phyloP scores from a whole-genome alignment of 2,888 invertebrate species.

The Amiota mariae region DNA sequence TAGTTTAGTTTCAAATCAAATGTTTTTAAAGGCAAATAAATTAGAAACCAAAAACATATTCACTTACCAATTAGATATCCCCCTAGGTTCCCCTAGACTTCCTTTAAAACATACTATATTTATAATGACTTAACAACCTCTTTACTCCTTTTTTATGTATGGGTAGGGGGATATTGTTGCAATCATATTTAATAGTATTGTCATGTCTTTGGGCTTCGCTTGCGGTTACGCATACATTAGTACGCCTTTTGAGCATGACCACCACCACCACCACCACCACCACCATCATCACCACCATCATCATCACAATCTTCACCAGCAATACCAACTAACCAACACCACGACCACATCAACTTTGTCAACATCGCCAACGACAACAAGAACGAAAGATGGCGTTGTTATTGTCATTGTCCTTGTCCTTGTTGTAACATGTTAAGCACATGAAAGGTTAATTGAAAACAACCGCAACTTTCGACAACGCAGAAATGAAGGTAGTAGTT shows the following conservation, averaged over 20 bases:
- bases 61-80: constrained; percentile 18
- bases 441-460: constrained; percentile 65
- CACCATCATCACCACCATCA: not conserved
- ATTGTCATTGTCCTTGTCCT: constrained; percentile 61
- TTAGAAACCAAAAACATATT: constrained; percentile 20
- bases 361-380: too few species aligned
- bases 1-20: not conserved
- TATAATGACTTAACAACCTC: too few species aligned
- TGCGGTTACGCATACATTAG: constrained; percentile 64
- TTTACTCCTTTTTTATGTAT: too few species aligned
- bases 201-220: constrained; percentile 59
- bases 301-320: too few species aligned
- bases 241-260: constrained; percentile 29
- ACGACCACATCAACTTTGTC: too few species aligned
- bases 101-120: not conserved
- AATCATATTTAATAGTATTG: constrained; percentile 65
- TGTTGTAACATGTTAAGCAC: constrained; percentile 66
- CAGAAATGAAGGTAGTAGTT: constrained; percentile 49
- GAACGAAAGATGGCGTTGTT: constrained; percentile 23
- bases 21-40: constrained; percentile 8
- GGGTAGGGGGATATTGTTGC: too few species aligned
- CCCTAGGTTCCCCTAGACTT: not conserved
- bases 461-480: constrained; percentile 63
- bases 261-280: constrained; percentile 35
- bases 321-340: too few species aligned